Conservation (phyloP, 1,140 invertebrate species). For the Pemphigus obesinymphae region DNA sequence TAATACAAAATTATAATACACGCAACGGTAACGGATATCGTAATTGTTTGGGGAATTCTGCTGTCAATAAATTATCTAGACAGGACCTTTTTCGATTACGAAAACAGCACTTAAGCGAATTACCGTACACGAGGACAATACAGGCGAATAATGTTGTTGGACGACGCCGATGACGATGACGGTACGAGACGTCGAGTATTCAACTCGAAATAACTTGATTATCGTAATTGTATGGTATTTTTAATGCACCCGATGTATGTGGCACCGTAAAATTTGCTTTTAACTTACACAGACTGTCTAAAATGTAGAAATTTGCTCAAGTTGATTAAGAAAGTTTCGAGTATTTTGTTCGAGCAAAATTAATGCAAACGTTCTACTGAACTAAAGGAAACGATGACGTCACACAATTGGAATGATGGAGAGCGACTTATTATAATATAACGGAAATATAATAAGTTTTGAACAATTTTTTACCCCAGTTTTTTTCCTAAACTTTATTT, state of each 20-base stretch:
- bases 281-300: background rate
- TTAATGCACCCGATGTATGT: background rate
- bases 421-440: background rate
- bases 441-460: no score
- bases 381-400: background rate
- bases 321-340: conserved; percentile 21
- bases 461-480: no score
- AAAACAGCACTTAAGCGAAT: conserved; percentile 35
- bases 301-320: background rate
- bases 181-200: conserved; percentile 3
- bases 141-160: background rate
- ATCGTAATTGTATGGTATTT: background rate
- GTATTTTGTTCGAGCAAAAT: background rate
- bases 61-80: conserved; percentile 21
- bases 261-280: background rate
- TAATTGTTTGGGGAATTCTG: conserved; percentile 30
- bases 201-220: conserved; percentile 11
- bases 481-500: no score
- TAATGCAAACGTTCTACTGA: background rate
- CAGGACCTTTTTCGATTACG: conserved; percentile 20
- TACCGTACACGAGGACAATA: background rate
- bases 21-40: background rate
- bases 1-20: background rate
- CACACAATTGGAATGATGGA: background rate
- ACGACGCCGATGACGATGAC: background rate